phyloP scores from a whole-genome alignment of 2,888 invertebrate genomes.

The Tenodera sinensis region DNA sequence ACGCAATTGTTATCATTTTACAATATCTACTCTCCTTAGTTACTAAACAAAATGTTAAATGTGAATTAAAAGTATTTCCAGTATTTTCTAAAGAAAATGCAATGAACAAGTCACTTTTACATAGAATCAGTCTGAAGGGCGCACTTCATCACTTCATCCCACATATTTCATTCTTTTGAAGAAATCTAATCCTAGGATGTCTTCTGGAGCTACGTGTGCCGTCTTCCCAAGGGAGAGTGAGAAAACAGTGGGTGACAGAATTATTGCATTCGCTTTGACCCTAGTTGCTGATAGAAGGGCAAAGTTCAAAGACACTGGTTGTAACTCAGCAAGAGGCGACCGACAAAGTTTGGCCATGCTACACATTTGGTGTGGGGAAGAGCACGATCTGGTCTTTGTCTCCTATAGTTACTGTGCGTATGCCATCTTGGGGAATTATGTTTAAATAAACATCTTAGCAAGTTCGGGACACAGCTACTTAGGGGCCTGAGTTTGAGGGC shows the following conservation, averaged over 20 bases:
- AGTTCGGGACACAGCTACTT: not conserved
- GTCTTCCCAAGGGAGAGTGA: not conserved
- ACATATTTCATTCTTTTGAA: not conserved
- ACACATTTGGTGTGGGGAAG: not conserved
- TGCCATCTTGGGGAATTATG: not conserved
- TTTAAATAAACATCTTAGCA: not conserved
- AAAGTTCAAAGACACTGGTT: not conserved
- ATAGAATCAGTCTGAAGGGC: not conserved
- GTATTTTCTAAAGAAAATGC: no score
- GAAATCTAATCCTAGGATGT: not conserved
- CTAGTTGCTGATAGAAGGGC: conserved; percentile 5
- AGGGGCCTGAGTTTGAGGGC: no score
- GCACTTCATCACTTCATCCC: not conserved
- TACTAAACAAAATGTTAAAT: no score
- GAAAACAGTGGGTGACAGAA: not conserved
- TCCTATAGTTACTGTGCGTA: not conserved
- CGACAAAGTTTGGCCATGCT: not conserved
- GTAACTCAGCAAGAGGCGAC: not conserved
- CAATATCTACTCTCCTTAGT: no score
- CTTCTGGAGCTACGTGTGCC: not conserved
- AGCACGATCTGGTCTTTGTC: not conserved
- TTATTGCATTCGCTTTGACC: not conserved
- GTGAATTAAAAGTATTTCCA: no score
- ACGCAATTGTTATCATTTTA: no score
- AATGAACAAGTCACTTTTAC: not conserved